phyloP scores from a whole-genome alignment of 2,113 vertebrate species.

The Rallus limicola region DNA sequence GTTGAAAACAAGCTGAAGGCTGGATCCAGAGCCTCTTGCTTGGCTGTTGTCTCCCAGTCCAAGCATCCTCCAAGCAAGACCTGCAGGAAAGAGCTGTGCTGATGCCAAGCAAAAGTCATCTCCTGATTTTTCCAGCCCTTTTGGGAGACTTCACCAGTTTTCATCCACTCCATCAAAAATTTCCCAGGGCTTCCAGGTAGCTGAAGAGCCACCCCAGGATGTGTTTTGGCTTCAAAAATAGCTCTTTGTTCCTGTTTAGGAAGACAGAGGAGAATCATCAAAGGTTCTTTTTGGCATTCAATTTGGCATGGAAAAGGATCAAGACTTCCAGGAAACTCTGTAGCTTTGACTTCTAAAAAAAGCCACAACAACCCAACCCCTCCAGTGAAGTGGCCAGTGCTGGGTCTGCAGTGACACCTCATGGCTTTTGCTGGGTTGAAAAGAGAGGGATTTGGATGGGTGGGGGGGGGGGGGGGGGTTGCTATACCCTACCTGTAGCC shows the following conservation, averaged over 20 bases:
- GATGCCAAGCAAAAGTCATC: neutral
- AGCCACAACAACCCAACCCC: neutral
- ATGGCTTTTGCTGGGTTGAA: constrained; percentile 37
- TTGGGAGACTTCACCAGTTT: neutral
- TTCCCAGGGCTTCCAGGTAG: neutral
- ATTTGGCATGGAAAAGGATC: constrained; percentile 36
- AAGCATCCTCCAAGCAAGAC: accelerated
- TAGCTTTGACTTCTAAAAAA: constrained; percentile 20
- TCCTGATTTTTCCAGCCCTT: accelerated
- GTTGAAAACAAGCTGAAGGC: neutral
- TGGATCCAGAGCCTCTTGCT: neutral
- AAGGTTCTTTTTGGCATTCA: neutral
- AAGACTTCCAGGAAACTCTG: constrained; percentile 59
- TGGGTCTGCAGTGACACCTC: neutral
- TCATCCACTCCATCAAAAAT: neutral
- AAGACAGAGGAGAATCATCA: neutral
- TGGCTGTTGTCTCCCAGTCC: neutral
- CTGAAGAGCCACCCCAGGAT: neutral
- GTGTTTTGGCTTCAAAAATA: neutral
- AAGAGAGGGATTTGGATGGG: neutral
- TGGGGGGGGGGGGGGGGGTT: neutral
- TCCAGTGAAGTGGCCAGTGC: neutral
- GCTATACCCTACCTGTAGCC: accelerated
- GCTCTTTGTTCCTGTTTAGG: neutral
- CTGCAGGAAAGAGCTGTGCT: neutral